phyloP scores from a whole-genome alignment of 2,888 invertebrate species.

The Eupithecia inturbata region DNA sequence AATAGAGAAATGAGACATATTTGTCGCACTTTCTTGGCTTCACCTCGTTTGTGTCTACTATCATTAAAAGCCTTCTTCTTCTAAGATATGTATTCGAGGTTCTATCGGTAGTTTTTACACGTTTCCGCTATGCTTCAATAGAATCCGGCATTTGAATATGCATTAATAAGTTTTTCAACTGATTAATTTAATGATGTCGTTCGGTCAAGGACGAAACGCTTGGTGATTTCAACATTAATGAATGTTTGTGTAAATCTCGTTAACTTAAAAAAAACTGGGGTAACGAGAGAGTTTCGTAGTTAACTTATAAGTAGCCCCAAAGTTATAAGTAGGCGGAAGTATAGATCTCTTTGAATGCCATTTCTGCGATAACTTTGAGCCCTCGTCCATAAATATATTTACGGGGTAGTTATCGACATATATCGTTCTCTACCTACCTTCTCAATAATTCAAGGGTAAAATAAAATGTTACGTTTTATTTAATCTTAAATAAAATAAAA shows the following conservation, averaged over 20 bases:
- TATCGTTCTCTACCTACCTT: conserved; percentile 2
- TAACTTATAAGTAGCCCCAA: conserved; percentile 7
- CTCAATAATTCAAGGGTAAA: conserved; percentile 25
- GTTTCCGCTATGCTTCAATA: not conserved
- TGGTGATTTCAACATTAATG: not conserved
- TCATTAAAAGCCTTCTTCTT: too few species aligned
- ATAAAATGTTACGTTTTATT: not conserved
- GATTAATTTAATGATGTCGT: not conserved
- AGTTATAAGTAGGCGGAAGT: conserved; percentile 11
- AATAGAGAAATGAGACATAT: too few species aligned
- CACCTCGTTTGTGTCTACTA: too few species aligned
- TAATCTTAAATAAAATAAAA: too few species aligned
- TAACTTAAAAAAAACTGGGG: not conserved
- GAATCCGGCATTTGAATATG: not conserved
- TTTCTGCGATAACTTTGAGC: conserved; percentile 17
- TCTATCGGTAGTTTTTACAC: not conserved
- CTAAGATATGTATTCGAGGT: too few species aligned
- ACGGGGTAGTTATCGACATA: conserved; percentile 21
- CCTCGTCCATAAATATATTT: conserved; percentile 30
- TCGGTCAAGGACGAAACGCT: not conserved
- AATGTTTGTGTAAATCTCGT: not conserved
- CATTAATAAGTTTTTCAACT: not conserved
- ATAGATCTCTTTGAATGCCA: conserved; percentile 17
- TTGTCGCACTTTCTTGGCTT: too few species aligned
- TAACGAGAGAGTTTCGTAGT: too few species aligned